Conservation (phyloP, 2,797 vertebrate genomes). For the Decapterus maruadsi region DNA sequence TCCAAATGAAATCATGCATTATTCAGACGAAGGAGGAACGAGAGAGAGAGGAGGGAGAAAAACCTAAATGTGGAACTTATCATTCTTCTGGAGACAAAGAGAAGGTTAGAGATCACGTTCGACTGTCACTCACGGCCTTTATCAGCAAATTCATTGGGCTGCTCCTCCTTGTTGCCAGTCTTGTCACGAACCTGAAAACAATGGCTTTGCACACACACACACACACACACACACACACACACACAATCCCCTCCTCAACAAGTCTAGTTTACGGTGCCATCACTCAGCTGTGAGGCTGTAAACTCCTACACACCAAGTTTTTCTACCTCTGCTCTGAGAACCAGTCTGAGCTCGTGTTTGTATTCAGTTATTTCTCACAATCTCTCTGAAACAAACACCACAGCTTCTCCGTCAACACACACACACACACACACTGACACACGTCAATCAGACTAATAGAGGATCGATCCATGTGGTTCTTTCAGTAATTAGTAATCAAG, state of each 20-base stretch:
- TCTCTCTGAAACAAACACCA: too few species aligned
- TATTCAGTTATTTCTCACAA: too few species aligned
- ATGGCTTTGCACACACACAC: slow-evolving; percentile 12
- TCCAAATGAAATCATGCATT: slow-evolving; percentile 57
- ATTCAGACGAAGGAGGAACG: slow-evolving; percentile 47
- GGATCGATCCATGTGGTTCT: too few species aligned
- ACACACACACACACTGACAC: too few species aligned
- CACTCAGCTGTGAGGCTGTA: neutral
- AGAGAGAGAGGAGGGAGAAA: too few species aligned
- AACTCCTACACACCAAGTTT: too few species aligned
- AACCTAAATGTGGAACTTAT: neutral
- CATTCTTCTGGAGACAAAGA: slow-evolving; percentile 36
- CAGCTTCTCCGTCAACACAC: too few species aligned
- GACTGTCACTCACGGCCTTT: slow-evolving; percentile 39
- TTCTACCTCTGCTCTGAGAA: too few species aligned
- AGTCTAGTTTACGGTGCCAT: neutral
- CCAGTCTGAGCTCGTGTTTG: too few species aligned
- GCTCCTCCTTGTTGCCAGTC: slow-evolving; percentile 45
- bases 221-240: slow-evolving; percentile 17
- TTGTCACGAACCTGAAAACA: slow-evolving; percentile 48
- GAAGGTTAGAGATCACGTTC: slow-evolving; percentile 49
- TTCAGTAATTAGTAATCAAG: too few species aligned
- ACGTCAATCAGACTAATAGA: too few species aligned
- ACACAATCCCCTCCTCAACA: neutral
- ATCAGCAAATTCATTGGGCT: slow-evolving; percentile 44